These are phyloP conservation scores for Heterodera schachtii DNA, from an alignment of 1,140 invertebrate species.

Conservation along the genomic window DNA sequence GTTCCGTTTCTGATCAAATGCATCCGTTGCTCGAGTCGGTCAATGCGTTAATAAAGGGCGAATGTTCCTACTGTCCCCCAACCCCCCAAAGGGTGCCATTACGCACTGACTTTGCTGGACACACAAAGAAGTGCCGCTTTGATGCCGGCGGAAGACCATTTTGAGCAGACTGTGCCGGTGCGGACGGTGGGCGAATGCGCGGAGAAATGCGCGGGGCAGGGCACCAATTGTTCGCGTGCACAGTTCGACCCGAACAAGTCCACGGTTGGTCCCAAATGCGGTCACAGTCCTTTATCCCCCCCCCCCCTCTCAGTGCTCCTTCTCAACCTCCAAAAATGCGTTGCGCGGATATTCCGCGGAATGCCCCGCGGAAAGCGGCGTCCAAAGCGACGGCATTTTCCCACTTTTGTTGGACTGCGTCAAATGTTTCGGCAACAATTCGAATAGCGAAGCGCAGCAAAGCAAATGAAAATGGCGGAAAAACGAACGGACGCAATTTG, in stretches of 20 bases:
- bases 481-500: too few species aligned
- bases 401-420: constrained; percentile 60
- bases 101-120: constrained; percentile 48
- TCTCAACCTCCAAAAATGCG: constrained; percentile 11
- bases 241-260: constrained; percentile 57
- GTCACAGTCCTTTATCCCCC: not conserved
- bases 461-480: too few species aligned
- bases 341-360: constrained; percentile 10
- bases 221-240: constrained; percentile 51
- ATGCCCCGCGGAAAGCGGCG: constrained; percentile 51
- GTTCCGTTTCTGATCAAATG: constrained; percentile 63
- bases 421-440: constrained; percentile 32
- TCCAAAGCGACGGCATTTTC: constrained; percentile 59
- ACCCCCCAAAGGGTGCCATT: constrained; percentile 57
- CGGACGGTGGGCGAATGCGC: constrained; percentile 59
- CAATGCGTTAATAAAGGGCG: not conserved
- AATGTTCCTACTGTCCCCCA: not conserved
- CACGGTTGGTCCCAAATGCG: constrained; percentile 33
- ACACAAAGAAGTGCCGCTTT: constrained; percentile 30
- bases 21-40: constrained; percentile 60
- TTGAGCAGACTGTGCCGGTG: constrained; percentile 45
- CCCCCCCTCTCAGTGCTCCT: constrained; percentile 26
- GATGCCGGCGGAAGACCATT: constrained; percentile 37
- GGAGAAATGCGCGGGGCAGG: constrained; percentile 46
- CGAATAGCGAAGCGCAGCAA: not conserved